Evolutionary conservation across 2,888 invertebrate genomes (phyloP).

Genomic region (Zygaena filipendulae): DNA sequence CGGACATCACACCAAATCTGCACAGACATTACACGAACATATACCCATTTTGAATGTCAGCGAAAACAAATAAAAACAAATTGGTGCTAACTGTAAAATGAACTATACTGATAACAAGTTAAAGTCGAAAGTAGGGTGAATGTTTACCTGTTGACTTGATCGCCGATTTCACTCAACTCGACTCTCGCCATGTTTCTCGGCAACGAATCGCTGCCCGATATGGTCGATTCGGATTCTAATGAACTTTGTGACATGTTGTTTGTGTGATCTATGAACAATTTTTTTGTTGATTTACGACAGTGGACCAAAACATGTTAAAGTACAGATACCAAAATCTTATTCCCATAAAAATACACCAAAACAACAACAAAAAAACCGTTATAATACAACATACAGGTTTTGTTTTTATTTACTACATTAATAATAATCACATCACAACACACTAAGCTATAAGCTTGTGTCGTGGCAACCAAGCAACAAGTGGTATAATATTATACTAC

Average conservation of each 20-base stretch:
- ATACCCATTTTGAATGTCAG: not conserved
- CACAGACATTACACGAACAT: constrained; percentile 14
- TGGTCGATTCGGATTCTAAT: constrained; percentile 79
- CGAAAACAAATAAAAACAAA: not conserved
- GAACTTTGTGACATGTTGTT: constrained; percentile 82
- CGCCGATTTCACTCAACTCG: constrained; percentile 56
- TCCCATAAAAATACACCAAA: constrained; percentile 1
- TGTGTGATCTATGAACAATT: constrained; percentile 66
- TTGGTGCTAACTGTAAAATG: not conserved
- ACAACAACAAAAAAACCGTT: too few relatives aligned
- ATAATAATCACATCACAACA: too few relatives aligned
- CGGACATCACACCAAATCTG: constrained; percentile 65
- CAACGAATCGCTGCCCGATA: constrained; percentile 70
- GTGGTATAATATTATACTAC: too few relatives aligned
- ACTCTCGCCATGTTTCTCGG: constrained; percentile 45
- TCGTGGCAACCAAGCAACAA: too few relatives aligned
- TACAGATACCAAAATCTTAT: too few relatives aligned
- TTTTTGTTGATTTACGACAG: too few relatives aligned
- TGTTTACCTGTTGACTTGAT: constrained; percentile 60
- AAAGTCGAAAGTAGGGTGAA: not conserved
- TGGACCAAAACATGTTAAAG: not conserved
- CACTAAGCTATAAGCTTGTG: too few relatives aligned
- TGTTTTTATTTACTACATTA: too few relatives aligned
- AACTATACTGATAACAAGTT: not conserved
- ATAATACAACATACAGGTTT: too few relatives aligned